A percentile compares a stretch with the other conserved stretches of the same genome.
phyloP scores from a whole-genome alignment of 2,888 invertebrate species.

The Nemotelus pantherinus region DNA sequence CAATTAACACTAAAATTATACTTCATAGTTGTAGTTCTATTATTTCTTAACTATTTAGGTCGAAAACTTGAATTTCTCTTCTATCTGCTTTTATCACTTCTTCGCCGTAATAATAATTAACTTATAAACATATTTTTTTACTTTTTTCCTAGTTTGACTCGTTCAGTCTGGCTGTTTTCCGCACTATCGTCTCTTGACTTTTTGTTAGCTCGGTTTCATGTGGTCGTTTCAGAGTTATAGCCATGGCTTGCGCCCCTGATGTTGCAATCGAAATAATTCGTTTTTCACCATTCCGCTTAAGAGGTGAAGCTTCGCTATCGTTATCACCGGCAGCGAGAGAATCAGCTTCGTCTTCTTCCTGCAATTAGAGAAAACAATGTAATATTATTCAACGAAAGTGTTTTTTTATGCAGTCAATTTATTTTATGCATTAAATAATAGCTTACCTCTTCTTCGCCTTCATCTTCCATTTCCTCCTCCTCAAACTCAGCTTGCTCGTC shows the following conservation, averaged over 20 bases:
- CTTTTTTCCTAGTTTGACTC: conserved; percentile 22
- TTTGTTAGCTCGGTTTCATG: conserved; percentile 20
- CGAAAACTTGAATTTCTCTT: conserved; percentile 7
- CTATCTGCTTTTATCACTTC: conserved; percentile 15
- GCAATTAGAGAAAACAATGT: conserved; percentile 11
- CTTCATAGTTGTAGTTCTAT: background rate
- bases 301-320: conserved; percentile 44
- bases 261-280: background rate
- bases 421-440: background rate
- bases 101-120: conserved; percentile 15
- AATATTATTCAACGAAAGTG: background rate
- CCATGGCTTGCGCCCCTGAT: background rate
- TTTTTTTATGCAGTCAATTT: no score
- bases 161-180: conserved; percentile 44
- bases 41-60: background rate
- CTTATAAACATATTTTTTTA: conserved; percentile 6
- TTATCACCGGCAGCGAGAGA: conserved; percentile 43
- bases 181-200: conserved; percentile 13
- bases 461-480: conserved; percentile 66
- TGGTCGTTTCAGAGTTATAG: conserved; percentile 40
- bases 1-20: background rate
- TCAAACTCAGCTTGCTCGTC: conserved; percentile 68
- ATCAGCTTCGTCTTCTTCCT: conserved; percentile 48
- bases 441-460: conserved; percentile 62
- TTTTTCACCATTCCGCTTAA: conserved; percentile 45